Evolutionary conservation across 1,140 invertebrate genomes (phyloP).

Genomic region (Laupala kohalensis): DNA sequence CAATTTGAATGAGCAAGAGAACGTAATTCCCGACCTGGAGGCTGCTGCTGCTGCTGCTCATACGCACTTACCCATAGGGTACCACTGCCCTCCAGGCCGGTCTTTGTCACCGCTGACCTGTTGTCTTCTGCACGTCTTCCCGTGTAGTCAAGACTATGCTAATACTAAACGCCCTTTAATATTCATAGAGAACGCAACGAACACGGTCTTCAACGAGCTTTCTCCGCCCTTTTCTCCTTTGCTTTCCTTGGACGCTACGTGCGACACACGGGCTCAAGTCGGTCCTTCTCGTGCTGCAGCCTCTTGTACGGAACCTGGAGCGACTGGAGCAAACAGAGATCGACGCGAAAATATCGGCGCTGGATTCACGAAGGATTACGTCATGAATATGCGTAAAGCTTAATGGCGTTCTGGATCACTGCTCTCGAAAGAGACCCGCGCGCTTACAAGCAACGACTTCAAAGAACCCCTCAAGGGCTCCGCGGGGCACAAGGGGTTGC

Average conservation of each 20-base stretch:
- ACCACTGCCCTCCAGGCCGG: not conserved
- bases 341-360: not conserved
- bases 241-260: not conserved
- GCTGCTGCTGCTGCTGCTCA: not conserved
- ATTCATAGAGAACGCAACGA: not conserved
- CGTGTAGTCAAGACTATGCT: not conserved
- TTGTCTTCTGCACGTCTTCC: not conserved
- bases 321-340: too few relatives aligned
- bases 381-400: not conserved
- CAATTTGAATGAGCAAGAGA: not conserved
- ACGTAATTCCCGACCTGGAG: not conserved
- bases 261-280: too few relatives aligned
- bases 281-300: too few relatives aligned
- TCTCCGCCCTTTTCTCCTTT: not conserved
- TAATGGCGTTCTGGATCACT: not conserved
- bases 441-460: not conserved
- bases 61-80: not conserved
- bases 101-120: not conserved
- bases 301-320: too few relatives aligned
- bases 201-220: not conserved
- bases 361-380: not conserved
- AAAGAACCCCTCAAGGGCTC: not conserved
- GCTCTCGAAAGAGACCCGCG: not conserved
- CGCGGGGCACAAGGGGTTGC: too few relatives aligned
- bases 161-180: not conserved